Conservation (phyloP, 2,888 invertebrate species). For the Monoplex corrugatus region DNA sequence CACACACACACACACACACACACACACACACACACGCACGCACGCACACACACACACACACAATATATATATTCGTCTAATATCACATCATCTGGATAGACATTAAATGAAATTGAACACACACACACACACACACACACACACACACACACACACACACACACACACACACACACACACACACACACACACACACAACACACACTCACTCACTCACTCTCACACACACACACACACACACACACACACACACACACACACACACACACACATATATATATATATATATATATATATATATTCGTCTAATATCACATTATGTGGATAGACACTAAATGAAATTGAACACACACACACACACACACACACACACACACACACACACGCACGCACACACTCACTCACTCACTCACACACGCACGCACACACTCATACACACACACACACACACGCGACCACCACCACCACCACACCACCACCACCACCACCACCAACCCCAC, state of each 20-base stretch:
- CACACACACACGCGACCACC: too few relatives aligned
- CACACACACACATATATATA: not conserved
- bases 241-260: constrained; percentile 17
- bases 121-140: not conserved
- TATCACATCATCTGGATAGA: too few relatives aligned
- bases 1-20: not conserved
- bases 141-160: not conserved
- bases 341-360: not conserved
- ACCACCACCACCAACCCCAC: too few relatives aligned
- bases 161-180: too few relatives aligned
- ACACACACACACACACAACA: not conserved
- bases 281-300: constrained; percentile 1
- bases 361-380: constrained; percentile 13
- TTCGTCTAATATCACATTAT: too few relatives aligned
- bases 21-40: not conserved
- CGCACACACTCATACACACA: too few relatives aligned
- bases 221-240: not conserved
- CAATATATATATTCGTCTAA: too few relatives aligned
- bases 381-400: not conserved
- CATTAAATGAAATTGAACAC: too few relatives aligned
- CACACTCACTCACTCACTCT: not conserved
- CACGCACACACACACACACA: not conserved
- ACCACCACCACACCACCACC: too few relatives aligned
- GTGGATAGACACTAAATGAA: too few relatives aligned
- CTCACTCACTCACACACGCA: too few relatives aligned